Evolutionary conservation across 2,113 vertebrate species (phyloP).

Genomic region (Bubo bubo): DNA sequence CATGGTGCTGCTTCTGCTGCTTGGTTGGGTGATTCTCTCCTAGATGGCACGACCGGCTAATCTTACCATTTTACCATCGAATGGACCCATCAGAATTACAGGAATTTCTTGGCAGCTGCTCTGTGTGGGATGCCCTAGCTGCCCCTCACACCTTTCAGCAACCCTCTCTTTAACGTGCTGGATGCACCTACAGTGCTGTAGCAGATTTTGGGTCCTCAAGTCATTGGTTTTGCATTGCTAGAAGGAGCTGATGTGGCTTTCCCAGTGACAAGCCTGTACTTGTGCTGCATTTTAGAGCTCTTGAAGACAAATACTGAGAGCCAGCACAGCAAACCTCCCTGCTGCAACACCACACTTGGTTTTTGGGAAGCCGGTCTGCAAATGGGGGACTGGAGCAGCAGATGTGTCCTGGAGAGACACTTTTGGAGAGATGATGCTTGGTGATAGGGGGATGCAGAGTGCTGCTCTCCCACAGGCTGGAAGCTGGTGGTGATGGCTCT

Average conservation of each 20-base stretch:
- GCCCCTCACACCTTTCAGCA: neutral
- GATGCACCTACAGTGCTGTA: neutral
- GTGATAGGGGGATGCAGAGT: neutral
- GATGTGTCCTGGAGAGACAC: neutral
- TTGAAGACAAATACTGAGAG: neutral
- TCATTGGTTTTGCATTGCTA: neutral
- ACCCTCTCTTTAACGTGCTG: neutral
- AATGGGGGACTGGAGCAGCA: neutral
- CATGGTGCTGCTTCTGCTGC: neutral
- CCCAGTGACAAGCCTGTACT: neutral
- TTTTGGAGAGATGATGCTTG: neutral
- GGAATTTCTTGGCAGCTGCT: neutral
- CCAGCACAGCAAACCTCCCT: neutral
- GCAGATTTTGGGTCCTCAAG: neutral
- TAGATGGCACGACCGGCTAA: fast-evolving
- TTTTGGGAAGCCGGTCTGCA: neutral
- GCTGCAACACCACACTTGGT: fast-evolving
- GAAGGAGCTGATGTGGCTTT: neutral
- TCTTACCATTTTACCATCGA: neutral
- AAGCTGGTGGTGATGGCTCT: neutral
- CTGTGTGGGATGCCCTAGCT: too few species aligned
- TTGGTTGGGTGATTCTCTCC: neutral
- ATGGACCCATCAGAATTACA: neutral
- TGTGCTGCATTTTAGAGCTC: neutral
- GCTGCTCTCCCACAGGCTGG: neutral